Conservation (phyloP, 2,797 vertebrate genomes). For the Geotria australis region DNA sequence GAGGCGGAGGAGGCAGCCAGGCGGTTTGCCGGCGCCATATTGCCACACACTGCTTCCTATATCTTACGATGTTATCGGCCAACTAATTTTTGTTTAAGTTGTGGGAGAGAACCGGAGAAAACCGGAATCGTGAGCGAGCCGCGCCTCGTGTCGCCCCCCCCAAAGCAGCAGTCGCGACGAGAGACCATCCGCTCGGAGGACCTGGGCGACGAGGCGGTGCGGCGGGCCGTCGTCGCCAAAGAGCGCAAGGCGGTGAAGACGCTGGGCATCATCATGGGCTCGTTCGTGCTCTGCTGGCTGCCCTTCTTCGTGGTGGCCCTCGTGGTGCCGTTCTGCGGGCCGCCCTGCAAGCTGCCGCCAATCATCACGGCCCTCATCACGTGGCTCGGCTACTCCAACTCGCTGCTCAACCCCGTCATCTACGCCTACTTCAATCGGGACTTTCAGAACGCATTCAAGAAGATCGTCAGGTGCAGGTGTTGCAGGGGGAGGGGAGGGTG, state of each 20-base stretch:
- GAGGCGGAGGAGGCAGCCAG: too few relatives aligned
- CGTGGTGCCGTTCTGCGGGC: constrained; percentile 60
- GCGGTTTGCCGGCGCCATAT: too few relatives aligned
- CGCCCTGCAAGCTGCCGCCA: constrained; percentile 55
- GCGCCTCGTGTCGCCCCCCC: too few relatives aligned
- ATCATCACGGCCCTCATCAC: constrained; percentile 60
- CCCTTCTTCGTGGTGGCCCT: constrained; percentile 90
- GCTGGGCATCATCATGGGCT: constrained; percentile 88
- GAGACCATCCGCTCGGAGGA: too few relatives aligned
- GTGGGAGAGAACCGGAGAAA: too few relatives aligned
- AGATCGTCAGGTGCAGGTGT: constrained; percentile 79
- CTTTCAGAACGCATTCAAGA: constrained; percentile 94
- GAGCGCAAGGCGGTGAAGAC: constrained; percentile 91
- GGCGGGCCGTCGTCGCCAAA: constrained; percentile 54
- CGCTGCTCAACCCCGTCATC: constrained; percentile 81
- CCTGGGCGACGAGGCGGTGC: constrained; percentile 1
- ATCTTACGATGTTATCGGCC: too few relatives aligned
- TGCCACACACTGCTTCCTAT: too few relatives aligned
- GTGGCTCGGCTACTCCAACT: constrained; percentile 95
- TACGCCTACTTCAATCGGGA: constrained; percentile 98
- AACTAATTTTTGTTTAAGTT: too few relatives aligned
- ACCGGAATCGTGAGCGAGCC: too few relatives aligned
- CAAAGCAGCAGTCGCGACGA: too few relatives aligned
- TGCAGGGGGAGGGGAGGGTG: constrained; percentile 19
- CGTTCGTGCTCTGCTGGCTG: constrained; percentile 92